phyloP scores from a whole-genome alignment of 2,113 vertebrate genomes.

The Propithecus coquereli region DNA sequence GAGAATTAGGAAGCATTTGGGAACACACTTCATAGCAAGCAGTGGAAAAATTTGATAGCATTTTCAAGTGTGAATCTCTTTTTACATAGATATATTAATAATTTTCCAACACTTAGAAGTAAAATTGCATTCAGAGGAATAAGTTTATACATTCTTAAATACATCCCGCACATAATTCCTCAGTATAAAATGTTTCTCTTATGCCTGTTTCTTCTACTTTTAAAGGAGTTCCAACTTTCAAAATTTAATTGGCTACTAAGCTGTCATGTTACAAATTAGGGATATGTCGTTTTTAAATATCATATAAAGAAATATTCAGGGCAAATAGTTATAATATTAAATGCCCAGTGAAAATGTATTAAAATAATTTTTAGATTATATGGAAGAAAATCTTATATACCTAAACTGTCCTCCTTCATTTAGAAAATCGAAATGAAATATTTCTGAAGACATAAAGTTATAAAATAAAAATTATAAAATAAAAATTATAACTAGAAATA shows the following conservation, averaged over 20 bases:
- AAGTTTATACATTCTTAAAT: slow-evolving; percentile 18
- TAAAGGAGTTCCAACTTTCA: neutral
- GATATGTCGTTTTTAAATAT: neutral
- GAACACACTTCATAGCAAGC: neutral
- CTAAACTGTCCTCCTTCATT: neutral
- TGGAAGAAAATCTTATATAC: neutral
- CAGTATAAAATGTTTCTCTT: neutral
- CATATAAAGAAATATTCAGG: neutral
- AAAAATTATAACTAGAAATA: neutral
- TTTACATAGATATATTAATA: neutral
- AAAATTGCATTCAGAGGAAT: slow-evolving; percentile 13
- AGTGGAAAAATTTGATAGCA: neutral
- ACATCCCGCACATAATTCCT: slow-evolving; percentile 30
- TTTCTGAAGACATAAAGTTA: neutral
- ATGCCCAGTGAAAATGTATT: neutral
- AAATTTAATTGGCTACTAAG: slow-evolving; percentile 23
- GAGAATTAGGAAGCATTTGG: neutral
- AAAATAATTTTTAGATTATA: neutral
- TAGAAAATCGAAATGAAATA: slow-evolving; percentile 28
- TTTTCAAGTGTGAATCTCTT: slow-evolving; percentile 13
- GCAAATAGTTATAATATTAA: slow-evolving; percentile 24
- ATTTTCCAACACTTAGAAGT: neutral
- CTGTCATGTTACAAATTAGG: neutral
- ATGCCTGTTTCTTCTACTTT: neutral
- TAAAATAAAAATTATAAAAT: slow-evolving; percentile 10